Evolutionary conservation across 2,113 vertebrate genomes (phyloP).

Genomic region (Trachemys scripta): DNA sequence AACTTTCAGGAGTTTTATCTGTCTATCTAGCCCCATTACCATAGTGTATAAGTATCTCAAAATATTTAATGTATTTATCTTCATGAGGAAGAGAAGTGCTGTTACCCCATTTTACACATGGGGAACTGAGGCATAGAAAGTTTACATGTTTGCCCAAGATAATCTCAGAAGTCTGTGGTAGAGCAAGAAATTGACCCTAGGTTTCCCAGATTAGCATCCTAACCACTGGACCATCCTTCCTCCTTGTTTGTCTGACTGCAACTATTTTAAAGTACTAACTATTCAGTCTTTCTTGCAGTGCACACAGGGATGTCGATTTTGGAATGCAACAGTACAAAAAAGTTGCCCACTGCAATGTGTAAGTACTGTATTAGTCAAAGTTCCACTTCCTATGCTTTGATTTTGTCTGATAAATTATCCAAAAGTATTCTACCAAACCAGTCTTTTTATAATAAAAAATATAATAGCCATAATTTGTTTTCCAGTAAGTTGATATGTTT

Average conservation of each 20-base stretch:
- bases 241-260: not conserved
- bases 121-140: accelerated
- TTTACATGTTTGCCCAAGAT: not conserved
- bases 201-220: not conserved
- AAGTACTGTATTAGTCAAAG: slow-evolving; percentile 57
- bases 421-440: not conserved
- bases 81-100: not conserved
- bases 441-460: not conserved
- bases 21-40: not conserved
- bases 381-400: not conserved
- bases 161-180: not conserved
- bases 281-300: slow-evolving; percentile 65
- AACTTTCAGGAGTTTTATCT: not conserved
- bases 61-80: not conserved
- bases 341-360: slow-evolving; percentile 74
- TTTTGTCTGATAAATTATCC: not conserved
- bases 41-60: not conserved
- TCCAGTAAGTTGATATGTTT: not conserved
- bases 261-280: not conserved
- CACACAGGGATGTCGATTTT: slow-evolving; percentile 74
- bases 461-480: not conserved
- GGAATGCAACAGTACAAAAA: slow-evolving; percentile 54
- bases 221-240: not conserved
- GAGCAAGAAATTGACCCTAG: not conserved
- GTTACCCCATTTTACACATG: not conserved